phyloP scores from a whole-genome alignment of 2,888 invertebrate genomes.

The Tortricodes alternella region DNA sequence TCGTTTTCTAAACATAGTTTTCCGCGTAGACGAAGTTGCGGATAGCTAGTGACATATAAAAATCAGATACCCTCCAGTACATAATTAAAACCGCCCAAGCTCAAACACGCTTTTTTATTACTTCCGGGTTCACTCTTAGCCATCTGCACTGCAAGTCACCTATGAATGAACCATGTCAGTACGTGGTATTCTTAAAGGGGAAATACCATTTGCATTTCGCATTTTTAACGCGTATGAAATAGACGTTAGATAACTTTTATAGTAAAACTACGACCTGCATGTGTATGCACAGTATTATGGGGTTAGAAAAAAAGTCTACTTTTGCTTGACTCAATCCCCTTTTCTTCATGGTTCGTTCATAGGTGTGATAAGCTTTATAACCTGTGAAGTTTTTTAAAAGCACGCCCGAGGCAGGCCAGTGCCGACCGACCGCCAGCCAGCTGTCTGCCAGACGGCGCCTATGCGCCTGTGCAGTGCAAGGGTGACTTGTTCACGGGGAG shows the following conservation, averaged over 20 bases:
- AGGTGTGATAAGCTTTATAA: background rate
- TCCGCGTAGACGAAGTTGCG: no score
- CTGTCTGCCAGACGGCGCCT: slow-evolving; percentile 83
- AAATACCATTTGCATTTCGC: slow-evolving; percentile 15
- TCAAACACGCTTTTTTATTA: slow-evolving; percentile 31
- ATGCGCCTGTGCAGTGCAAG: slow-evolving; percentile 86
- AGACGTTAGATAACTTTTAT: no score
- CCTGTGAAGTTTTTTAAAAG: slow-evolving; percentile 13
- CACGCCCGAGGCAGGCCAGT: slow-evolving; percentile 37
- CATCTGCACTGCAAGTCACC: slow-evolving; percentile 33
- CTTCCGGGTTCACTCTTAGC: slow-evolving; percentile 28
- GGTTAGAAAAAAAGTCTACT: no score
- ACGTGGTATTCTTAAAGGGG: background rate
- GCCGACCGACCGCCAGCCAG: slow-evolving; percentile 49
- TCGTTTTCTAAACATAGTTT: no score
- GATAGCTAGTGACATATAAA: no score
- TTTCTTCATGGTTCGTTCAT: background rate
- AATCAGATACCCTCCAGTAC: background rate
- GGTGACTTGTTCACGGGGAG: slow-evolving; percentile 84
- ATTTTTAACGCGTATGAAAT: background rate
- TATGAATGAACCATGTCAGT: slow-evolving; percentile 19
- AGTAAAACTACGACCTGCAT: no score
- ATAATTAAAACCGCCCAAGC: slow-evolving; percentile 1
- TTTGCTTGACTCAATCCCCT: no score
- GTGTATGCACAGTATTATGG: no score